Percentiles rank a stretch among this genome's conserved stretches.
phyloP scores from a whole-genome alignment of 2,888 invertebrate species.

The Galeruca laticollis region DNA sequence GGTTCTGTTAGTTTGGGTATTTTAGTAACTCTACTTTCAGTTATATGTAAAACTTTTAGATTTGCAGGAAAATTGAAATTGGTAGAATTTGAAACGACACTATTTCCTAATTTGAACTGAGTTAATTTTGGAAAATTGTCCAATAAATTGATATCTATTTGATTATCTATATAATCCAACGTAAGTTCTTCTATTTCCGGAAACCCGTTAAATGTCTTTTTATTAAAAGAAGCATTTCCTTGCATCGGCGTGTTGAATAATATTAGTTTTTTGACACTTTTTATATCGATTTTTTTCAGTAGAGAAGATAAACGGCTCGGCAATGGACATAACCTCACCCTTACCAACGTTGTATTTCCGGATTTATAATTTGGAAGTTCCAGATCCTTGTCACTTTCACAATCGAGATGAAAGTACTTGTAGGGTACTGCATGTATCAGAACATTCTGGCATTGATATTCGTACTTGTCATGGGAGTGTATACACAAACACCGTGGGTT shows the following conservation, averaged over 20 bases:
- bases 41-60: constrained; percentile 77
- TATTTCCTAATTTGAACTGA: constrained; percentile 46
- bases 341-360: constrained; percentile 67
- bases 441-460: background rate
- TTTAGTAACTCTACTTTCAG: constrained; percentile 74
- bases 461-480: background rate
- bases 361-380: constrained; percentile 67
- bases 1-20: constrained; percentile 74
- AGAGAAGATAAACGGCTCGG: constrained; percentile 69
- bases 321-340: constrained; percentile 70
- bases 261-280: constrained; percentile 11
- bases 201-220: constrained; percentile 27
- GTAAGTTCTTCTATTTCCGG: constrained; percentile 7
- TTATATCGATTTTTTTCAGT: constrained; percentile 66
- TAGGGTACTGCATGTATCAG: background rate
- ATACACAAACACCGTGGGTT: background rate
- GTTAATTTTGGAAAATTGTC: constrained; percentile 49
- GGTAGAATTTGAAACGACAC: constrained; percentile 62
- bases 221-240: constrained; percentile 21
- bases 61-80: constrained; percentile 75
- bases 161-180: constrained; percentile 2
- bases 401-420: background rate
- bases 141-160: constrained; percentile 47
- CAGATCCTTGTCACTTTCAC: background rate
- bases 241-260: constrained; percentile 17